These are phyloP conservation scores for Fulmarus glacialis DNA, from an alignment of 2,113 vertebrate genomes.

Conservation along the genomic window DNA sequence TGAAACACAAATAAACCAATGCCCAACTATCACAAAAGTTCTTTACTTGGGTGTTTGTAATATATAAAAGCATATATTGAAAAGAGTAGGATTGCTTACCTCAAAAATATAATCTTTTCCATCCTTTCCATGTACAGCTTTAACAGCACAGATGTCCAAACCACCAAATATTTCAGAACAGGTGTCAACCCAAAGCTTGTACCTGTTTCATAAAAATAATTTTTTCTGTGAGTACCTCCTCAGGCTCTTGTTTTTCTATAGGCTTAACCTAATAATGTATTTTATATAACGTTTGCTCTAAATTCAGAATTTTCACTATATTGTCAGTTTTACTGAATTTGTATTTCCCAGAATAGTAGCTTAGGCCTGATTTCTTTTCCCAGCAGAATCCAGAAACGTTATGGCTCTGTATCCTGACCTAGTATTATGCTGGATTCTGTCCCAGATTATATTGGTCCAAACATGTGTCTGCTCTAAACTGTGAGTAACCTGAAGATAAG, in stretches of 20 bases:
- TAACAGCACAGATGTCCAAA: slow-evolving; percentile 96
- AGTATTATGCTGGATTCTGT: background rate
- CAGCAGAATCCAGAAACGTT: background rate
- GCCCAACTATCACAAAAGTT: background rate
- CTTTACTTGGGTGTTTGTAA: background rate
- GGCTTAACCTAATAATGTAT: background rate
- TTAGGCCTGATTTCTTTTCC: background rate
- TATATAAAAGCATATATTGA: background rate
- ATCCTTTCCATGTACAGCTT: slow-evolving; percentile 97
- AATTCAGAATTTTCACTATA: background rate
- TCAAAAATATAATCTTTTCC: slow-evolving; percentile 98
- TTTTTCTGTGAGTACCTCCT: background rate
- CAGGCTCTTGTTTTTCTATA: background rate
- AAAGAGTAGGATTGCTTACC: slow-evolving; percentile 74
- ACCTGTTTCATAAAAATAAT: slow-evolving; percentile 77
- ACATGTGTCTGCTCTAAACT: background rate
- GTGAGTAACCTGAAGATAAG: background rate
- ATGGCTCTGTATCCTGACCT: background rate
- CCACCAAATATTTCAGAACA: slow-evolving; percentile 96
- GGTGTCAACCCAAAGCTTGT: slow-evolving; percentile 94
- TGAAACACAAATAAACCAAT: background rate
- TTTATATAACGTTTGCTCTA: background rate
- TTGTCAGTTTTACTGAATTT: background rate
- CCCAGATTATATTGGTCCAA: background rate
- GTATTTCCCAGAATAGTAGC: background rate